Conservation (phyloP, 1,140 invertebrate genomes). For the Hylaeus anthracinus region DNA sequence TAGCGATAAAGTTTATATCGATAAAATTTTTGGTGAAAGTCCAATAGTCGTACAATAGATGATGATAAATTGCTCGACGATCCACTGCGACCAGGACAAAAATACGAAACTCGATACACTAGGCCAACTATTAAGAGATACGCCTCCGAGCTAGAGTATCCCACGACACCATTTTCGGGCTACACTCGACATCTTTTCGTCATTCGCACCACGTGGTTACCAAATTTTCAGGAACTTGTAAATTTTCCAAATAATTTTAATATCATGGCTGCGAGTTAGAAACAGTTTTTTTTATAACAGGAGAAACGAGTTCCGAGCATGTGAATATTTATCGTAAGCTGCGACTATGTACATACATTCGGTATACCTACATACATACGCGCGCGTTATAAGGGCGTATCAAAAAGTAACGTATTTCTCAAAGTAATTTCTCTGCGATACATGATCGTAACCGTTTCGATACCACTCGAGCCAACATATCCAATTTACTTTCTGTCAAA, state of each 20-base stretch:
- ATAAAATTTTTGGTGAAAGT: slow-evolving; percentile 79
- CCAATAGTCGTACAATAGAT: slow-evolving; percentile 76
- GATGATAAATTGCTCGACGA: slow-evolving; percentile 66
- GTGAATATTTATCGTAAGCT: not conserved
- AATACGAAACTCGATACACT: slow-evolving; percentile 77
- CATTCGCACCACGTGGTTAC: not conserved
- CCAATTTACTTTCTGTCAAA: too few relatives aligned
- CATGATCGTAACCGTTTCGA: too few relatives aligned
- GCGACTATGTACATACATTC: not conserved
- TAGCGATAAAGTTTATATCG: slow-evolving; percentile 79
- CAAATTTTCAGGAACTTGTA: slow-evolving; percentile 8
- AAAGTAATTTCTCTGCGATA: too few relatives aligned
- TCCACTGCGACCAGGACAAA: slow-evolving; percentile 67
- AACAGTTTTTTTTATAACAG: not conserved
- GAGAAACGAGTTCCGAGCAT: not conserved
- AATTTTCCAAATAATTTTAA: not conserved
- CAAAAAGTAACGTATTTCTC: too few relatives aligned
- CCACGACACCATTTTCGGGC: too few relatives aligned
- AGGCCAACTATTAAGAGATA: slow-evolving; percentile 78
- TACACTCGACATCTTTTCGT: slow-evolving; percentile 22
- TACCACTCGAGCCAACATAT: too few relatives aligned
- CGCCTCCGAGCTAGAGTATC: slow-evolving; percentile 66
- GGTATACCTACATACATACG: too few relatives aligned
- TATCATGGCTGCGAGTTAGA: not conserved
- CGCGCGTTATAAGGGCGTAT: too few relatives aligned